Evolutionary conservation across 2,888 invertebrate species (phyloP), one percentile per base, ranked within the genome.

Genomic region (Drosophila prostipennis): DNA sequence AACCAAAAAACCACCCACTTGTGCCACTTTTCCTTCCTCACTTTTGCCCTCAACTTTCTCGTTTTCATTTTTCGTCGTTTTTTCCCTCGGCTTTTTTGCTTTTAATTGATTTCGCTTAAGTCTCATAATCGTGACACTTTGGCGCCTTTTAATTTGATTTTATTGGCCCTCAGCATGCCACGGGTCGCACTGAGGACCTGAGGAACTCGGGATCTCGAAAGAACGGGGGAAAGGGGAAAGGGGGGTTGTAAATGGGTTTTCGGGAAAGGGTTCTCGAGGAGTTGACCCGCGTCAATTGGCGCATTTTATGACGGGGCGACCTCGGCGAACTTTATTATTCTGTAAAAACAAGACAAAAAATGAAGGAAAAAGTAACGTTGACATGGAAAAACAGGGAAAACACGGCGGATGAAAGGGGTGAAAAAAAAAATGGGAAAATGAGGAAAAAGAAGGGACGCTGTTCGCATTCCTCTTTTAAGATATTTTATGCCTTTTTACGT

Each of bases 141-240:
- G 89, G 86, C 83, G 88, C 86, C 87, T 83, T 88, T 88, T 88
- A 85, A 85, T 88, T 85, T 88, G 88, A 85, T 86, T 85, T 85
- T 80, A 87, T 85, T 84, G 86, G 86, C 74, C 78, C 72, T 78
- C 74, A 70, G 72, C 79, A 79, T 79, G 85, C 70, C 79, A 67
- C 59, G 34, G 43, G 32, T 3, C 16, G 19, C 19, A 19, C 46
- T 29, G 6, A 19, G 19, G 19, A 19, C 16, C 46, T 29, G 6
- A 34, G 32, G 32, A 34, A 34, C 26, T 2, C 29, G 23, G 26
- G 36, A 63, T 48, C 48, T 42, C 48, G 4, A 16, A 11, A 42
- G 14, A 16, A n/a, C n/a, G n/a, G n/a, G n/a, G n/a, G n/a, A n/a
- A n/a, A 19, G 8, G 11, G 19, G 1, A n/a, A 14, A 2, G 3